These are phyloP conservation scores for Gadus macrocephalus DNA, from an alignment of 2,113 vertebrate species.

Conservation along the genomic window DNA sequence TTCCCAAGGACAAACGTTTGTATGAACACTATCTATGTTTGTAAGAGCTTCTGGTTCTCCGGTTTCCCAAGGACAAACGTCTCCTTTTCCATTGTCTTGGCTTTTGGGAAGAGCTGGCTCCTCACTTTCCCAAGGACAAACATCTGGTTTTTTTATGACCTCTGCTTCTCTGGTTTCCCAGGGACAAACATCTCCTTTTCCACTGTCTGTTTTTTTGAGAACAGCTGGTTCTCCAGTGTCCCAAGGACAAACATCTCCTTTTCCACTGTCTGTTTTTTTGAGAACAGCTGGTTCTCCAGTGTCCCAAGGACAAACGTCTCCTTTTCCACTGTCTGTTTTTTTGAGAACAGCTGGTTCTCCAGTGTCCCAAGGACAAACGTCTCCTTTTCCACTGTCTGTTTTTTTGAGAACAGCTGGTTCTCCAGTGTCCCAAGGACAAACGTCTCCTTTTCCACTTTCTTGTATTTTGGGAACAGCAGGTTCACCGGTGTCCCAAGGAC, in stretches of 20 bases:
- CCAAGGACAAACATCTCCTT: slow-evolving; percentile 11
- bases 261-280: slow-evolving; percentile 1
- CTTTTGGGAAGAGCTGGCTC: not conserved
- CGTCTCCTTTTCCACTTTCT: too few species aligned
- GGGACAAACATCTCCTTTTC: too few species aligned
- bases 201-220: too few species aligned
- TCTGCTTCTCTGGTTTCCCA: too few species aligned
- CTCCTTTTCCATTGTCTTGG: not conserved
- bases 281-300: slow-evolving; percentile 5
- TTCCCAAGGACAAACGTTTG: slow-evolving; percentile 43
- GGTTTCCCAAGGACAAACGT: slow-evolving; percentile 29
- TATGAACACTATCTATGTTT: slow-evolving; percentile 7
- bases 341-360: not conserved
- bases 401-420: not conserved
- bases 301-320: slow-evolving; percentile 42
- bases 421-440: too few species aligned
- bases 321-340: not conserved
- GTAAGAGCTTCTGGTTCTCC: slow-evolving; percentile 8
- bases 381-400: fast-evolving
- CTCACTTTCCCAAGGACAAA: slow-evolving; percentile 48
- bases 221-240: not conserved
- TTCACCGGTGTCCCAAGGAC: slow-evolving; percentile 11
- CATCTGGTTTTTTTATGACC: not conserved
- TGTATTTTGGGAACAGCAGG: not conserved
- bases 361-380: slow-evolving; percentile 47